Evolutionary conservation across 1,140 invertebrate species (phyloP).

Genomic region (Lucilia sericata): DNA sequence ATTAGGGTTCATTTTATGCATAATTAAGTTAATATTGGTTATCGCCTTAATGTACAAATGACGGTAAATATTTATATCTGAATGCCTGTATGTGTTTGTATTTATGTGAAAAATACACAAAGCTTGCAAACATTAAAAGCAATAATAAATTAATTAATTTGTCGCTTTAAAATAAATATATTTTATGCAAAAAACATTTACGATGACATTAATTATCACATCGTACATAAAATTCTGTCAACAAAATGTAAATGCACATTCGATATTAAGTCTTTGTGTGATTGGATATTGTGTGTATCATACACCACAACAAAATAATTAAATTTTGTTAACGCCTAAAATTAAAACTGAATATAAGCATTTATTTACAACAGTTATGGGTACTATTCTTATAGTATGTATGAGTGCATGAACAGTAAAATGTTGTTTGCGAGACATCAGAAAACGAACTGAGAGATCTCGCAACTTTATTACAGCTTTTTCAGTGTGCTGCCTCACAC

Average conservation of each 20-base stretch:
- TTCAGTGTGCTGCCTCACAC: no score
- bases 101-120: neutral
- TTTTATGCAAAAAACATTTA: neutral
- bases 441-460: no score
- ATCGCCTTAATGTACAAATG: no score
- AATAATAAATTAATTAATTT: conserved; percentile 33
- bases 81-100: neutral
- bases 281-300: neutral
- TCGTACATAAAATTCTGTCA: conserved; percentile 1
- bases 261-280: neutral
- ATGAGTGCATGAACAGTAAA: no score
- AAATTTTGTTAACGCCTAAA: conserved; percentile 2
- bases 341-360: neutral
- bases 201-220: conserved; percentile 32
- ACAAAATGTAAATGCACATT: neutral
- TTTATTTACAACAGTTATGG: no score
- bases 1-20: no score
- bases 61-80: no score
- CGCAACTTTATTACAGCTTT: no score
- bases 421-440: no score
- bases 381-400: no score
- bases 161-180: conserved; percentile 24
- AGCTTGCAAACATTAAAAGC: conserved; percentile 10
- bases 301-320: neutral
- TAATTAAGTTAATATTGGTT: no score